Conservation (phyloP, 2,797 vertebrate genomes). For the Tragopan temminckii region DNA sequence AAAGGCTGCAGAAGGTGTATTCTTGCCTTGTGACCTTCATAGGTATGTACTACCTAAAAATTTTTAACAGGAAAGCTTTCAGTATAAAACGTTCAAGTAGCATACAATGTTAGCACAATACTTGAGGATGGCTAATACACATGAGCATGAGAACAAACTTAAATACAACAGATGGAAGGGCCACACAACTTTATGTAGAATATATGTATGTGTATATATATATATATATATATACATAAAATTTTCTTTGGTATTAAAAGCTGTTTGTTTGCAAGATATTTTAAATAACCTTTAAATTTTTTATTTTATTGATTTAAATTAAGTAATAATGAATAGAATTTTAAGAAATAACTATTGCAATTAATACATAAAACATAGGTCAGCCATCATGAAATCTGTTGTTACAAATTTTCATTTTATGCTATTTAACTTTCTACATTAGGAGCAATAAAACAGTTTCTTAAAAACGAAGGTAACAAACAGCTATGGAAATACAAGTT, state of each 20-base stretch:
- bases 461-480: not conserved
- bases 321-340: not conserved
- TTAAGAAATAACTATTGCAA: not conserved
- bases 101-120: not conserved
- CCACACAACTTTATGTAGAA: not conserved
- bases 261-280: not conserved
- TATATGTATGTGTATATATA: rapidly evolving
- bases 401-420: not conserved
- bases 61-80: conserved; percentile 28
- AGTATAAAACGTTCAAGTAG: not conserved
- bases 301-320: not conserved
- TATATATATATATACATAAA: rapidly evolving
- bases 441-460: not conserved
- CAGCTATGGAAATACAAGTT: rapidly evolving
- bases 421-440: not conserved
- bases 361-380: not conserved
- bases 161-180: not conserved
- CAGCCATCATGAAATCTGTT: not conserved
- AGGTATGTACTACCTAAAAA: conserved; percentile 90
- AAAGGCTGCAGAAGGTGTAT: conserved; percentile 92
- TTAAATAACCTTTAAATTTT: not conserved
- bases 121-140: not conserved
- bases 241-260: not conserved
- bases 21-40: conserved; percentile 89
- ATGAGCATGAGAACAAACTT: not conserved